Conservation (phyloP, 2,113 vertebrate species). For the Paralichthys olivaceus region DNA sequence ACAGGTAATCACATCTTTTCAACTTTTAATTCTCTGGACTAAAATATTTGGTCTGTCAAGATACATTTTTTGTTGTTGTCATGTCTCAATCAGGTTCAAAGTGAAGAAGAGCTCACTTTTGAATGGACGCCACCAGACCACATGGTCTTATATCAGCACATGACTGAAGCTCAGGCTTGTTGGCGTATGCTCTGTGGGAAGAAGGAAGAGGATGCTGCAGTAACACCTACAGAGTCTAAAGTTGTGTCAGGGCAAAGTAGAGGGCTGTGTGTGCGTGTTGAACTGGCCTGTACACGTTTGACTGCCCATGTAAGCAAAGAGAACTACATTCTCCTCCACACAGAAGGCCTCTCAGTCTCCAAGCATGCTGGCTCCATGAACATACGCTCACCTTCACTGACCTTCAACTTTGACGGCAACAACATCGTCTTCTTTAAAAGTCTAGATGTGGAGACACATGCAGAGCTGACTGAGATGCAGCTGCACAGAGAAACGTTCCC, state of each 20-base stretch:
- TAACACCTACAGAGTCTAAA: not conserved
- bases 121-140: constrained; percentile 93
- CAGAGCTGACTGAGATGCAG: constrained; percentile 87
- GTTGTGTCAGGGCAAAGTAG: constrained; percentile 10
- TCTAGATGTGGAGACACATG: constrained; percentile 85
- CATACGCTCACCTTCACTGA: constrained; percentile 84
- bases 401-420: constrained; percentile 91
- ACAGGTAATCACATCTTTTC: constrained; percentile 83
- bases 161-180: constrained; percentile 85
- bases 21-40: not conserved
- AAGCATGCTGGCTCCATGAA: constrained; percentile 81
- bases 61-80: not conserved
- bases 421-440: constrained; percentile 90
- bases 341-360: constrained; percentile 82
- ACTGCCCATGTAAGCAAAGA: constrained; percentile 87
- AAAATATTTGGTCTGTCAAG: not conserved
- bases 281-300: constrained; percentile 85
- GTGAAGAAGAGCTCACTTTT: constrained; percentile 84
- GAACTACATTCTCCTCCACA: constrained; percentile 87
- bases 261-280: constrained; percentile 81
- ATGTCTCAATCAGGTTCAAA: constrained; percentile 83
- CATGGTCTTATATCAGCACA: constrained; percentile 95
- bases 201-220: constrained; percentile 11
- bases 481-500: constrained; percentile 88
- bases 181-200: constrained; percentile 69